Evolutionary conservation across 2,888 invertebrate genomes (phyloP).

Genomic region (Scaptomyza reducta): DNA sequence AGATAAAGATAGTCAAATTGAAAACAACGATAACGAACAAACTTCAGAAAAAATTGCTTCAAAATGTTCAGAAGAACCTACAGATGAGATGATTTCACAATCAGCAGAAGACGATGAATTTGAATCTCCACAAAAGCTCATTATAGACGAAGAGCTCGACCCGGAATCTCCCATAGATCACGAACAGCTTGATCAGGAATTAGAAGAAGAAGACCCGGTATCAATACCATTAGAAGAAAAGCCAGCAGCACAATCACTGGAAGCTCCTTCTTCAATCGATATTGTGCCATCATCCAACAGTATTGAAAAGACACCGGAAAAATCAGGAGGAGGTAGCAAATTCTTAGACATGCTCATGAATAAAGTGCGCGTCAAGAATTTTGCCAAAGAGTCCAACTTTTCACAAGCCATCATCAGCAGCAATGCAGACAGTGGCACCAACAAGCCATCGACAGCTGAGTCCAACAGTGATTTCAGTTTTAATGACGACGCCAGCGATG

Average conservation of each 20-base stretch:
- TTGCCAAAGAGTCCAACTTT: slow-evolving; percentile 51
- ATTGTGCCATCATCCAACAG: not conserved
- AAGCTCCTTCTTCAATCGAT: not conserved
- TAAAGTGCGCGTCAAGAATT: slow-evolving; percentile 73
- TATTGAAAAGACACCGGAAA: slow-evolving; percentile 17
- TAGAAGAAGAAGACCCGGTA: not conserved
- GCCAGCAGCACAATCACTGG: not conserved
- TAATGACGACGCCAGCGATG: slow-evolving; percentile 62
- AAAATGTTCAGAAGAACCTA: not conserved
- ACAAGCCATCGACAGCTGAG: not conserved
- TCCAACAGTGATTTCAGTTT: slow-evolving; percentile 1
- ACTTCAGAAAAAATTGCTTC: not conserved
- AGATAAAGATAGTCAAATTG: not conserved
- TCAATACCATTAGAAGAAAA: not conserved
- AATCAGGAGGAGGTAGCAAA: slow-evolving; percentile 64
- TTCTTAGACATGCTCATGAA: slow-evolving; percentile 82
- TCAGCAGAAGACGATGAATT: not conserved
- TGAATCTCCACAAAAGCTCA: not conserved
- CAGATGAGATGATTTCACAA: not conserved
- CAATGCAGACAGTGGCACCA: not conserved
- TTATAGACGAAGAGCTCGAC: not conserved
- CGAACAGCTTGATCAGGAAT: not conserved
- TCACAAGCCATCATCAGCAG: not conserved
- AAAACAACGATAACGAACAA: not conserved
- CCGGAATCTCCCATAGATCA: not conserved